Base-by-base conservation (phyloP, 2,113 vertebrate species). In the Urocitellus parryii region DNA sequence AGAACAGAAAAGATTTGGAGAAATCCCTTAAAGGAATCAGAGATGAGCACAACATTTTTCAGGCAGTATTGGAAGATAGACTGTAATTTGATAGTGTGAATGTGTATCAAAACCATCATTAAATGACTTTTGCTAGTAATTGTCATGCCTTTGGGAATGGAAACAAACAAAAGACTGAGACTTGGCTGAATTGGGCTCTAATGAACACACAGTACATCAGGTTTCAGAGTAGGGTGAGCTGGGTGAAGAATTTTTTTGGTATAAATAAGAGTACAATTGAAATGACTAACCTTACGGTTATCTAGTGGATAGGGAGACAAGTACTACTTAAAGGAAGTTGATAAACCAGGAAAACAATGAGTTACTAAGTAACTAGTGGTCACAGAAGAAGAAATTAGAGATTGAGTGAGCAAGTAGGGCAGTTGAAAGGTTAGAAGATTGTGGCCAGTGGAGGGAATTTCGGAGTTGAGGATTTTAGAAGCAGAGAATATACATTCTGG, bases 301-400 rank as follows among this genome's bases (percentile, higher is more conserved):
- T 34, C 29, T 14, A 53, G 53, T 67, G 10, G 87, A 58, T 88
- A 90, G 88, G 45, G 61, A 95, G 48, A 61, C 61, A 97, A 94
- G 65, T 56, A 65, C 0, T 88, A 45, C 39, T 88, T 90, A 87
- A 97, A 72, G 93, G 67, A 95, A 95, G 92, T 77, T 90, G 90
- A 90, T 87, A 95, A 89, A 74, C 81, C 53, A 77, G 84, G 93
- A 86, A 97, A 95, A 92, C 63, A 91, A 70, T 70, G 78, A 88
- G 95, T 96, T 95, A 95, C 76, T 97, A 88, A 97, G 84, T 96
- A 97, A 96, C 91, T 90, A 67, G 22, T 76, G 17, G 58, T 32
- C 79, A 83, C 42, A 56, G 58, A 94, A 94, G 86, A 95, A 84
- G n/a, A 94, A 94, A 88, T 93, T 72, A 89, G 84, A 97, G 94